Conservation (phyloP, 2,888 invertebrate species). For the Chironomus tentans region DNA sequence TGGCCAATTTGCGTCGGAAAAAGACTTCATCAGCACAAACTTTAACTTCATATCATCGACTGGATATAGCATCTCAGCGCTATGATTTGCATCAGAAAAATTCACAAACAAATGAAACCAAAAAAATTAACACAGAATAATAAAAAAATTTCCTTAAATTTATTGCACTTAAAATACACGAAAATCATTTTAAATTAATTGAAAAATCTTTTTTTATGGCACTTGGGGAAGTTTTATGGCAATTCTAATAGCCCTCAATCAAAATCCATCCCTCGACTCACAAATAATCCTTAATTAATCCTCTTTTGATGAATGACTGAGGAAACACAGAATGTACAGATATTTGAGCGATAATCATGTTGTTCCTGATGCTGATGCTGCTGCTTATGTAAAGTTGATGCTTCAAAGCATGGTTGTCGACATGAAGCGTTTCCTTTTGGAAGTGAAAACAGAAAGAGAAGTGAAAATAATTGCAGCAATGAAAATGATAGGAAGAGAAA, state of each 20-base stretch:
- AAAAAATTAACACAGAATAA: conserved; percentile 4
- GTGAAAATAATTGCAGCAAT: background rate
- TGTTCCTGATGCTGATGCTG: background rate
- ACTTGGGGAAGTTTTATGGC: background rate
- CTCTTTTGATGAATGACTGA: conserved; percentile 23
- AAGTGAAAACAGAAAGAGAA: background rate
- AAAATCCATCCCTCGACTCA: background rate
- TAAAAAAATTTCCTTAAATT: background rate
- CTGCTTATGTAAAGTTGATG: background rate
- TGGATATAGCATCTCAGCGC: conserved; percentile 30
- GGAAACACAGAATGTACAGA: conserved; percentile 18
- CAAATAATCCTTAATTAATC: conserved; percentile 14
- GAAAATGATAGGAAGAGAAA: background rate
- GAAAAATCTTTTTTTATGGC: conserved; percentile 6
- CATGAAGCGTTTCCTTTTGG: conserved; percentile 11
- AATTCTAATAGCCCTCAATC: background rate
- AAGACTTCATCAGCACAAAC: conserved; percentile 37
- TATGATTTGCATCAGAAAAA: background rate
- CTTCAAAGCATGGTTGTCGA: conserved; percentile 19
- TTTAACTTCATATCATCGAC: conserved; percentile 33
- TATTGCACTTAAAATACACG: background rate
- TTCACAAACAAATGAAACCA: background rate
- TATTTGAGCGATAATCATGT: conserved; percentile 12
- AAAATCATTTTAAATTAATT: conserved; percentile 6
- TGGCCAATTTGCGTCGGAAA: conserved; percentile 42